Conservation (phyloP, 1,140 invertebrate genomes). For the Pseudomyrmex concolor region DNA sequence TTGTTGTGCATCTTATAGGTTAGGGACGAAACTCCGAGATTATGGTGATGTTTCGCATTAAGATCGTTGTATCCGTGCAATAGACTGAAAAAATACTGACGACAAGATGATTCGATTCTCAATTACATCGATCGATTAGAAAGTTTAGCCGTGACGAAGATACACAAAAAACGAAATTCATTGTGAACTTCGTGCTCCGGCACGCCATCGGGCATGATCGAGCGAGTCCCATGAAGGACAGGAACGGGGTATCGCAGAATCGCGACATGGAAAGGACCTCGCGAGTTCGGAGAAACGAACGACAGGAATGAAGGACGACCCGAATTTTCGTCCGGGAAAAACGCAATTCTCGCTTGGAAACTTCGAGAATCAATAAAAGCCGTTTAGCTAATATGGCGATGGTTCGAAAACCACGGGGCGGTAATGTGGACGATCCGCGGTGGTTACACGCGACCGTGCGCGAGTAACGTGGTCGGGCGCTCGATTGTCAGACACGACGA, state of each 20-base stretch:
- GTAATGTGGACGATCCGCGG: conserved; percentile 32
- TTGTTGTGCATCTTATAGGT: conserved; percentile 33
- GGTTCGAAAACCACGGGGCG: conserved; percentile 73
- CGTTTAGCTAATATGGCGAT: conserved; percentile 81
- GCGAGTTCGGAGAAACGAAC: no score
- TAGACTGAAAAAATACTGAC: background rate
- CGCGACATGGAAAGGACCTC: background rate
- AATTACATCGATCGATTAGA: background rate
- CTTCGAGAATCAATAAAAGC: conserved; percentile 83
- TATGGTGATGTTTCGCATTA: background rate
- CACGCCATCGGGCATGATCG: background rate
- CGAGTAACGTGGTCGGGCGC: background rate
- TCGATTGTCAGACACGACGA: no score
- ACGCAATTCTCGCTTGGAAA: conserved; percentile 74
- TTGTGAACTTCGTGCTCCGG: background rate
- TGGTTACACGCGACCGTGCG: background rate
- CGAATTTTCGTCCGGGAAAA: background rate
- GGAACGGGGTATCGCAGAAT: no score
- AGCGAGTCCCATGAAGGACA: background rate
- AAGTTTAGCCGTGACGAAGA: background rate
- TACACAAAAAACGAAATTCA: conserved; percentile 13
- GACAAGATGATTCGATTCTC: background rate
- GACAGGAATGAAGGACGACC: background rate
- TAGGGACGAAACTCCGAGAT: background rate
- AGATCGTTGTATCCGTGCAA: background rate